Evolutionary conservation across 2,888 invertebrate genomes (phyloP), one percentile per base, ranked within the genome.

Genomic region (Mythimna loreyi): DNA sequence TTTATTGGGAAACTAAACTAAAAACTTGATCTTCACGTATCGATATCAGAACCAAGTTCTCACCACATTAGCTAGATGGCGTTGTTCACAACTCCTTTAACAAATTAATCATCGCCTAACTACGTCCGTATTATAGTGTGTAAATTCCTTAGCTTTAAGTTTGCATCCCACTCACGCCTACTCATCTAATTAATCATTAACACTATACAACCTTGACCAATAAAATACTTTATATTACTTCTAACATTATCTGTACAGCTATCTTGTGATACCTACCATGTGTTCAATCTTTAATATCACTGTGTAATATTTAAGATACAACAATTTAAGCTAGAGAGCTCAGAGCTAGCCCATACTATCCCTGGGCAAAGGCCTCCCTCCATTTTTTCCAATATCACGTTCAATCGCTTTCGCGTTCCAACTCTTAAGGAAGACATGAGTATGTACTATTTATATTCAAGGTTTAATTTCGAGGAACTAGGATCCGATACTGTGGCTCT

Each of bases 171-270:
- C 78, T 61, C 56, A 74, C 78, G 50, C 81, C 81, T 70, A 78
- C 82, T 47, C 62, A 58, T 50, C 36, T 25, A 56, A 40, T 65
- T 64, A 69, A 63, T 72, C 63, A 72, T 74, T 74, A 75, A 53
- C 49, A 69, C 56, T n/a, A n/a, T 9, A 19, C 52, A 67, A 71
- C 86, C 86, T 85, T 87, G 86, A 81, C 86, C 82, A 77, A 86
- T 75, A 75, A 58, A 77, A 69, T 65, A 50, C 33, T 28, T 4
- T 28, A 3, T 30, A 55, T 23, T 63, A 53, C 25, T 21, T 40
- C 43, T 28, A 36, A 19, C 11, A 28, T 33, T 40, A 7, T 19
- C 21, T 30, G 3, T 11, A 25, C 9, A 13, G 6, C 3, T 40
- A 28, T 13, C 13, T 59, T 50, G 2, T 23, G 0, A 36, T 71